These are phyloP conservation scores for Sarcophaga variegata DNA, from an alignment of 2,888 invertebrate genomes.

Conservation along the genomic window DNA sequence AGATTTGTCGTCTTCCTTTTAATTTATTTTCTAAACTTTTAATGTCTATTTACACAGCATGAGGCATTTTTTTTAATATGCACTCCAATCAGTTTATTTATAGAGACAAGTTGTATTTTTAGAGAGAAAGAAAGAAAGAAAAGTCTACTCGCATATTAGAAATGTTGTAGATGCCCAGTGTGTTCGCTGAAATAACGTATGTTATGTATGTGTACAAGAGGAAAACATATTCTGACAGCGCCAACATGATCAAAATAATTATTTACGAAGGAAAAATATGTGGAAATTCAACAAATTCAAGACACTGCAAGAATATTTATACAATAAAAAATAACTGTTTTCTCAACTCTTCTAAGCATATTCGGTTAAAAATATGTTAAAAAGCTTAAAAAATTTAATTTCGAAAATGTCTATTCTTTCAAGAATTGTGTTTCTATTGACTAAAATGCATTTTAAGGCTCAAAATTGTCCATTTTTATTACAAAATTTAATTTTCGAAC, in stretches of 20 bases:
- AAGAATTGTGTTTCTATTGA: background rate
- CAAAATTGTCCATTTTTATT: too few species aligned
- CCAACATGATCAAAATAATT: constrained; percentile 55
- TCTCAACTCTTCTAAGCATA: too few species aligned
- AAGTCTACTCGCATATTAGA: background rate
- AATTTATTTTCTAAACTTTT: constrained; percentile 26
- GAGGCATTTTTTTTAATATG: constrained; percentile 32
- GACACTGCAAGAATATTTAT: background rate
- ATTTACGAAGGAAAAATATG: constrained; percentile 12
- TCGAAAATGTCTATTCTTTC: background rate
- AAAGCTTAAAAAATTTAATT: background rate
- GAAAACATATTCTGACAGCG: constrained; percentile 43
- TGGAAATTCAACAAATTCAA: background rate
- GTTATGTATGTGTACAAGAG: too few species aligned
- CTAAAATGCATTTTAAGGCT: too few species aligned
- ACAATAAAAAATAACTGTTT: too few species aligned
- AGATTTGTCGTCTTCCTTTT: constrained; percentile 54
- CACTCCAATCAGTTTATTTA: constrained; percentile 45
- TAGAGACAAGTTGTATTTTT: constrained; percentile 52
- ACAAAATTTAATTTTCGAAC: background rate
- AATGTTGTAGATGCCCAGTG: background rate
- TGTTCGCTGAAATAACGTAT: background rate
- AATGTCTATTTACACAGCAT: constrained; percentile 63
- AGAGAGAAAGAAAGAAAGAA: background rate
- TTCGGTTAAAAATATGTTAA: background rate